Evolutionary conservation across 2,113 vertebrate species (phyloP).

Genomic region (Dryoscopus gambensis): DNA sequence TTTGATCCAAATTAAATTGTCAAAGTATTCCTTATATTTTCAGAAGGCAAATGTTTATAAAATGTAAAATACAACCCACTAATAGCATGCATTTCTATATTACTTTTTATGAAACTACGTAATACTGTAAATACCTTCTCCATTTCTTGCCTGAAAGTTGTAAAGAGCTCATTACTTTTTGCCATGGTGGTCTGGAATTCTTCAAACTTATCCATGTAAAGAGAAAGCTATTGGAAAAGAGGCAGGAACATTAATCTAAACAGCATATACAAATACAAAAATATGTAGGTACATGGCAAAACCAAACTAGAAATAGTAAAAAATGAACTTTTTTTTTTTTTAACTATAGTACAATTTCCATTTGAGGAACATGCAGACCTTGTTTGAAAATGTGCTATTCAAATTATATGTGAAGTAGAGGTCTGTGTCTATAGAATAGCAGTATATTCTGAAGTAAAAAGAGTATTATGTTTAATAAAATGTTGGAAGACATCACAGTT

Average conservation of each 20-base stretch:
- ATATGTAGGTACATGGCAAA: not conserved
- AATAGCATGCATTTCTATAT: not conserved
- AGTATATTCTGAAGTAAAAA: not conserved
- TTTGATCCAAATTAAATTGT: not conserved
- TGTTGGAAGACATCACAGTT: not conserved
- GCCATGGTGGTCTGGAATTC: slow-evolving; percentile 98
- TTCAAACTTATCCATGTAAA: slow-evolving; percentile 99
- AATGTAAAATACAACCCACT: not conserved
- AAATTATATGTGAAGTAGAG: not conserved
- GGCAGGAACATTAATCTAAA: not conserved
- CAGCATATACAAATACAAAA: not conserved
- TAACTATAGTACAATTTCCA: not conserved
- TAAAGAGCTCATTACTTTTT: slow-evolving; percentile 98
- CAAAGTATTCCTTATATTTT: not conserved
- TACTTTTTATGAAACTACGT: not conserved
- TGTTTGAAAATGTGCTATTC: not conserved
- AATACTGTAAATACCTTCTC: slow-evolving; percentile 84
- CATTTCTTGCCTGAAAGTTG: slow-evolving; percentile 98
- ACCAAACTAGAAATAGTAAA: not conserved
- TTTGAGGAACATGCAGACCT: not conserved
- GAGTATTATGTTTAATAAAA: not conserved
- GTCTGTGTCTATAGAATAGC: not conserved
- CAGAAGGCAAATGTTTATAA: not conserved
- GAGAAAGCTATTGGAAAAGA: slow-evolving; percentile 82
- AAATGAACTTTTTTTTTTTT: not conserved